These are phyloP conservation scores for Rhynchonema sp. DNA, from an alignment of 2,888 invertebrate genomes.

Conservation along the genomic window DNA sequence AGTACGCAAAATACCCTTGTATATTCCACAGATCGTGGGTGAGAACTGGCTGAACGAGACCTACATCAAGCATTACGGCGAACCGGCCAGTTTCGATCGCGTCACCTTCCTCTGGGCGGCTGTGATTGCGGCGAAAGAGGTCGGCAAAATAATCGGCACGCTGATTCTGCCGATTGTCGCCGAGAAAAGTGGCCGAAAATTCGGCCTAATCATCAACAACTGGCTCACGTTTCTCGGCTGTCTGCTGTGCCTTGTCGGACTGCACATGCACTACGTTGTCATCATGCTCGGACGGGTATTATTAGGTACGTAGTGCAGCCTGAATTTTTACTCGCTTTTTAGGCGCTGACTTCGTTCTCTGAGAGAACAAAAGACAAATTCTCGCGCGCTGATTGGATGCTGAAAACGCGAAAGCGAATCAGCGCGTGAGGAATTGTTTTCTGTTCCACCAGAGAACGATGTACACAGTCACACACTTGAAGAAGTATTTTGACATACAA, in stretches of 20 bases:
- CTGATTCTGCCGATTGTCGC: slow-evolving; percentile 1
- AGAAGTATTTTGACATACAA: no score
- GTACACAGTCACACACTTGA: no score
- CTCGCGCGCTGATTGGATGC: no score
- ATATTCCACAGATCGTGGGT: neutral
- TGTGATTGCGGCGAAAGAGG: slow-evolving; percentile 4
- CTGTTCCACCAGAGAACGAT: no score
- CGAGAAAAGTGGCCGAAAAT: neutral
- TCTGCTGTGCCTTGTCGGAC: neutral
- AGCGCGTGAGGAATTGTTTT: no score
- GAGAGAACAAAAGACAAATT: no score
- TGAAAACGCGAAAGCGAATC: no score
- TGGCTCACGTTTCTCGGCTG: neutral
- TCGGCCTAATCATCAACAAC: neutral
- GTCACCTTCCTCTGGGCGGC: slow-evolving; percentile 1
- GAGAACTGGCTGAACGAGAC: slow-evolving; percentile 3
- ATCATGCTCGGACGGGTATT: slow-evolving; percentile 1
- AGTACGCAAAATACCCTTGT: no score
- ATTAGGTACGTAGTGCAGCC: neutral
- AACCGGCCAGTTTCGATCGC: neutral
- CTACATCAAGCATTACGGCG: neutral
- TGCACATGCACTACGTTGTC: neutral
- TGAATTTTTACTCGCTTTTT: no score
- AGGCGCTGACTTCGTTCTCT: no score
- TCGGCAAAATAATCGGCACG: slow-evolving; percentile 4